Evolutionary conservation across 2,113 vertebrate genomes (phyloP).

Genomic region (Neodon shergylaensis): DNA sequence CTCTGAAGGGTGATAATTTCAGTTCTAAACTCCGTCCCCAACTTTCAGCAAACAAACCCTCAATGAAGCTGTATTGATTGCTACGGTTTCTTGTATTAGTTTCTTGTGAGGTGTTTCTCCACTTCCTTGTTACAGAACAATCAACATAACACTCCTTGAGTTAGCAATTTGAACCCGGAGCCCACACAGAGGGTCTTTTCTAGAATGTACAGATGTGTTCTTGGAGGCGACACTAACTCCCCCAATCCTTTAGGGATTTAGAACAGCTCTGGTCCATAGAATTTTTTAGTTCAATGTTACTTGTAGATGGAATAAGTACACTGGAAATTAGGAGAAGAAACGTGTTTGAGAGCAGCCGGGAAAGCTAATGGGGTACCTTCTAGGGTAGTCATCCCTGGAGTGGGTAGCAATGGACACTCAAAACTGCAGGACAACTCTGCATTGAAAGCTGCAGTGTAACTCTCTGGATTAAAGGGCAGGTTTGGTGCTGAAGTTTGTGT

Average conservation of each 20-base stretch:
- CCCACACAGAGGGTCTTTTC: not conserved
- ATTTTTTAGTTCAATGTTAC: not conserved
- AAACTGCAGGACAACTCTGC: not conserved
- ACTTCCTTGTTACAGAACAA: not conserved
- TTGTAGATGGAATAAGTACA: not conserved
- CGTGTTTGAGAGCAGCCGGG: not conserved
- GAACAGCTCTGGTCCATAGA: not conserved
- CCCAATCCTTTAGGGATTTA: not conserved
- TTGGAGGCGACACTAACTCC: not conserved
- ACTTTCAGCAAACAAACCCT: not conserved
- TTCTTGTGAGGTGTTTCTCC: not conserved
- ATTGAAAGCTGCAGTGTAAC: not conserved
- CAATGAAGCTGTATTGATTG: not conserved
- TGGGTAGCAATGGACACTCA: not conserved
- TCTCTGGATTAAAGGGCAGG: not conserved
- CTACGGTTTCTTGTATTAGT: not conserved
- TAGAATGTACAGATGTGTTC: not conserved
- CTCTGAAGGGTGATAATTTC: slow-evolving; percentile 24
- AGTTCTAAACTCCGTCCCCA: not conserved
- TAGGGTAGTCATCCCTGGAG: not conserved
- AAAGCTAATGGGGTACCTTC: not conserved
- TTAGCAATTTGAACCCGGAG: slow-evolving; percentile 9
- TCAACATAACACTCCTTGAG: not conserved
- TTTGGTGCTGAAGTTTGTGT: not conserved
- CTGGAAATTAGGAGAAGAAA: not conserved